A percentile compares a stretch with the other conserved stretches of the same genome.
phyloP scores from a whole-genome alignment of 2,888 invertebrate species.

The Pandemis heparana region DNA sequence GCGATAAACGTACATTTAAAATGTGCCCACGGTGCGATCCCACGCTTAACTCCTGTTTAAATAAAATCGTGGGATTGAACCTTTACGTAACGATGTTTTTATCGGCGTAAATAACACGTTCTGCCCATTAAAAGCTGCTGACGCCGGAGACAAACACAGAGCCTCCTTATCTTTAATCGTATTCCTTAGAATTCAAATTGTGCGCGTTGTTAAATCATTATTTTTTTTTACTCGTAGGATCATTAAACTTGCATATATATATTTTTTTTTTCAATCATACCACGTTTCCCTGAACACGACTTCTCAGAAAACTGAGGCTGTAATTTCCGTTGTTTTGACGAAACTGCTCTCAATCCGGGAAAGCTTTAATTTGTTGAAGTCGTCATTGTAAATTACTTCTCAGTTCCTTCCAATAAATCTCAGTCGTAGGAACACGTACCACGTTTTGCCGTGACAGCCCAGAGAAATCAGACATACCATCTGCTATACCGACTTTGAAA shows the following conservation, averaged over 20 bases:
- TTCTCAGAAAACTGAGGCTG: conserved; percentile 21
- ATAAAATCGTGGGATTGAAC: neutral
- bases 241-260: neutral
- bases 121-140: neutral
- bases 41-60: neutral
- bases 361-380: conserved; percentile 36
- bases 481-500: conserved; percentile 22
- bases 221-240: neutral
- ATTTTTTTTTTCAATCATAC: neutral
- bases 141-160: neutral
- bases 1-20: neutral
- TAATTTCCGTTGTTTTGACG: conserved; percentile 29
- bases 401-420: conserved; percentile 36
- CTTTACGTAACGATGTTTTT: neutral
- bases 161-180: neutral
- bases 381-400: conserved; percentile 33
- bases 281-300: neutral
- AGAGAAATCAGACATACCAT: conserved; percentile 30
- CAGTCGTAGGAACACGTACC: conserved; percentile 26
- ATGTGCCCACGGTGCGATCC: neutral
- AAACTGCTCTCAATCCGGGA: conserved; percentile 14
- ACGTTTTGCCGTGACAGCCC: conserved; percentile 32
- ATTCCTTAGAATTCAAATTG: neutral
- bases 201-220: neutral
- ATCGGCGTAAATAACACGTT: neutral